phyloP scores from a whole-genome alignment of 1,140 invertebrate genomes.

The Heliconius hermathena region DNA sequence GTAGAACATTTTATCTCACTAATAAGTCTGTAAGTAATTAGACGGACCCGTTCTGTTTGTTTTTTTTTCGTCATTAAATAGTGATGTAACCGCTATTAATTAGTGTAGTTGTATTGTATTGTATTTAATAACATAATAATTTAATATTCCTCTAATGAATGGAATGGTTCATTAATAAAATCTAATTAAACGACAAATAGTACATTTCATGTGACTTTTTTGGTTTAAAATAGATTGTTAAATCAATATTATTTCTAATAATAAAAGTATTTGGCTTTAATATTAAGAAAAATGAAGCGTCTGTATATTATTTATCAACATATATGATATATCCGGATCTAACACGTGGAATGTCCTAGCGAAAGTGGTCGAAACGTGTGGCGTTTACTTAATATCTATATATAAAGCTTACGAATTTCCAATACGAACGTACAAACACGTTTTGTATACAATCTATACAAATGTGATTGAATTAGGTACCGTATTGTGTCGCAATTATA shows the following conservation, averaged over 20 bases:
- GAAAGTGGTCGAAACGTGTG: slow-evolving; percentile 22
- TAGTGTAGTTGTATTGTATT: slow-evolving; percentile 11
- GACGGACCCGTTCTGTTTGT: slow-evolving; percentile 22
- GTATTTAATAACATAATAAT: slow-evolving; percentile 23
- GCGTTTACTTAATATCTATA: slow-evolving; percentile 6
- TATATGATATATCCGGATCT: slow-evolving; percentile 16
- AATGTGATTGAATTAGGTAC: slow-evolving; percentile 47
- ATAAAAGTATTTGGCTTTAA: too few species aligned
- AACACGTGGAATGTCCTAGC: slow-evolving; percentile 16
- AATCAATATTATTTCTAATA: neutral
- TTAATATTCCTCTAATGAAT: slow-evolving; percentile 26
- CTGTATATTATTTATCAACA: neutral
- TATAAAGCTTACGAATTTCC: slow-evolving; percentile 1
- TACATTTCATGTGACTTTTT: neutral
- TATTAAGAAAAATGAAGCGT: neutral
- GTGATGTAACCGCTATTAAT: slow-evolving; percentile 20
- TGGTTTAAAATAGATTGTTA: neutral
- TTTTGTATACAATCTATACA: slow-evolving; percentile 21
- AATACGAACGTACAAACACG: neutral
- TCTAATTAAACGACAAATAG: neutral
- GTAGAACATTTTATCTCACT: slow-evolving; percentile 30
- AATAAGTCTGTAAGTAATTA: slow-evolving; percentile 35
- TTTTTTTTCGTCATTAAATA: slow-evolving; percentile 12
- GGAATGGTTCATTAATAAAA: slow-evolving; percentile 3
- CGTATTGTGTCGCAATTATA: slow-evolving; percentile 76